phyloP scores from a whole-genome alignment of 2,113 vertebrate genomes.

The Microcebus murinus region DNA sequence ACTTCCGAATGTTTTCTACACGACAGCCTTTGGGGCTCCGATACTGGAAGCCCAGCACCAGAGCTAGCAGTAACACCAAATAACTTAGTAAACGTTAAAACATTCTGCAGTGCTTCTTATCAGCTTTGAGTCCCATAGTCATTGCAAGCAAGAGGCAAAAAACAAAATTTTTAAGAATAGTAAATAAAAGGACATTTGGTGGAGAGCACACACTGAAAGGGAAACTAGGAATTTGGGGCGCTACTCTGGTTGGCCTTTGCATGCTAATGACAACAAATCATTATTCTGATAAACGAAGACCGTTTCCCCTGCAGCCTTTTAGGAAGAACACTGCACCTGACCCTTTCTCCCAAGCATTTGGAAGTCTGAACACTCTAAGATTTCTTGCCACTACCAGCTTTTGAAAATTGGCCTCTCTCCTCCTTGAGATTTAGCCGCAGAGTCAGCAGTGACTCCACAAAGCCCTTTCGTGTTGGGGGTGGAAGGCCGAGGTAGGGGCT shows the following conservation, averaged over 20 bases:
- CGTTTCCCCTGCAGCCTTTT: neutral
- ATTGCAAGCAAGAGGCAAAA: neutral
- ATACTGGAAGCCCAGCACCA: neutral
- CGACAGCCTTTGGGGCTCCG: neutral
- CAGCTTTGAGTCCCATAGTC: neutral
- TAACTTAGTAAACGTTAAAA: neutral
- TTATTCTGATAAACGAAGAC: conserved; percentile 43
- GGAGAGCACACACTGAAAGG: neutral
- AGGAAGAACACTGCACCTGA: neutral
- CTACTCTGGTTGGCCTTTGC: neutral
- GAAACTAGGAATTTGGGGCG: neutral
- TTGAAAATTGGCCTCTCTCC: conserved; percentile 72
- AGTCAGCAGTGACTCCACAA: conserved; percentile 79
- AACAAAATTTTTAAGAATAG: neutral
- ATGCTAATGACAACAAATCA: neutral
- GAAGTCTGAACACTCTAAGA: conserved; percentile 52
- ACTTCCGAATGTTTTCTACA: neutral
- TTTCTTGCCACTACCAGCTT: conserved; percentile 67
- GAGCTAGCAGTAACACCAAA: neutral
- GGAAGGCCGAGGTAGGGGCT: conserved; percentile 64
- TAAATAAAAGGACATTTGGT: neutral
- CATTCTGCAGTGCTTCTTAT: neutral
- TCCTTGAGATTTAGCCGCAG: conserved; percentile 65
- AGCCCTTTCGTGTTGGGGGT: conserved; percentile 62
- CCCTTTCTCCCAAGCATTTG: conserved; percentile 54